Percentiles rank a stretch among this genome's conserved stretches.
These are phyloP conservation scores for Dendrophyllia cribrosa DNA, from an alignment of 64 coral and sea anemone species.

Conservation along the genomic window DNA sequence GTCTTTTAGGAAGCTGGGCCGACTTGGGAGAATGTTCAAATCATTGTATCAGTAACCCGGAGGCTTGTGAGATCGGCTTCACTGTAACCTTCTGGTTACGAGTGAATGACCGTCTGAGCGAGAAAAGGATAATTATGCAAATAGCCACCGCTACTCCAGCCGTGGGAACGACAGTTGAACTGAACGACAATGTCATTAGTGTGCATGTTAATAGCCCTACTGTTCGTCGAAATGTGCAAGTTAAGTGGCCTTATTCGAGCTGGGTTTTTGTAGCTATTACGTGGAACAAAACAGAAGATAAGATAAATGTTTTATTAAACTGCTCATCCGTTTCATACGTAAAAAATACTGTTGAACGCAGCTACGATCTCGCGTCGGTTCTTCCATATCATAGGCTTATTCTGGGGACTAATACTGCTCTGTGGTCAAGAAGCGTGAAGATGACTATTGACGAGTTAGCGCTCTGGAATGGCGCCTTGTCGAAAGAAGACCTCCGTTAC, in stretches of 20 bases:
- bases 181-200: slow-evolving; percentile 2
- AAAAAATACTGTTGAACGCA: neutral
- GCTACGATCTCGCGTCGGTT: neutral
- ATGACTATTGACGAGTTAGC: slow-evolving; percentile 92
- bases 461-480: slow-evolving; percentile 73
- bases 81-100: slow-evolving; percentile 91
- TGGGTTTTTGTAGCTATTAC: slow-evolving; percentile 80
- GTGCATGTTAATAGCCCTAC: slow-evolving; percentile 71
- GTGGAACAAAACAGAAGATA: slow-evolving; percentile 78
- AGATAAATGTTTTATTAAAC: slow-evolving; percentile 74
- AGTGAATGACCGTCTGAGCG: slow-evolving; percentile 7
- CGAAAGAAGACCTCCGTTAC: slow-evolving; percentile 52
- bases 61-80: slow-evolving; percentile 72
- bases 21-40: slow-evolving; percentile 54
- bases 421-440: slow-evolving; percentile 37
- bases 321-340: slow-evolving; percentile 7
- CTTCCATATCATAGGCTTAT: slow-evolving; percentile 57
- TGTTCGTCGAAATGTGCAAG: slow-evolving; percentile 17
- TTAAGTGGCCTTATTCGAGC: slow-evolving; percentile 33
- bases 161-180: slow-evolving; percentile 74
- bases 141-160: slow-evolving; percentile 35
- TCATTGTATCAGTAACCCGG: slow-evolving; percentile 83
- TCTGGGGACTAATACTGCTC: slow-evolving; percentile 70
- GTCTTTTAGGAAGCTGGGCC: slow-evolving; percentile 57
- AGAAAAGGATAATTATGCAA: slow-evolving; percentile 66